These are phyloP conservation scores for human (Homo sapiens) DNA, from an alignment of 2,113 vertebrate genomes.

Conservation along the genomic window GRCh38 chr11:116529501-116530000, in stretches of 20 bases:
- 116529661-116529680: neutral
- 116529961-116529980: neutral
- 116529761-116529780: neutral
- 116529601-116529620: neutral
- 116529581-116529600: constrained; percentile 19
- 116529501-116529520: neutral
- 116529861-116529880: neutral
- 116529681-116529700: neutral
- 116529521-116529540: neutral
- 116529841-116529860: neutral
- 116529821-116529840: neutral
- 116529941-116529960: constrained; percentile 25
- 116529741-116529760: neutral
- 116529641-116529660: neutral
- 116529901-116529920: neutral
- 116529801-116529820: no score
- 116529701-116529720: neutral
- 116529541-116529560: neutral
- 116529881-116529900: neutral
- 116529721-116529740: constrained; percentile 43
- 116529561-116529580: neutral
- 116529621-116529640: neutral
- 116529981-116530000: neutral
- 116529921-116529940: neutral
- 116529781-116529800: neutral